Percentiles rank a stretch among this genome's conserved stretches.
These are phyloP conservation scores for Galerucella calmariensis DNA, from an alignment of 2,888 invertebrate genomes.

Conservation along the genomic window DNA sequence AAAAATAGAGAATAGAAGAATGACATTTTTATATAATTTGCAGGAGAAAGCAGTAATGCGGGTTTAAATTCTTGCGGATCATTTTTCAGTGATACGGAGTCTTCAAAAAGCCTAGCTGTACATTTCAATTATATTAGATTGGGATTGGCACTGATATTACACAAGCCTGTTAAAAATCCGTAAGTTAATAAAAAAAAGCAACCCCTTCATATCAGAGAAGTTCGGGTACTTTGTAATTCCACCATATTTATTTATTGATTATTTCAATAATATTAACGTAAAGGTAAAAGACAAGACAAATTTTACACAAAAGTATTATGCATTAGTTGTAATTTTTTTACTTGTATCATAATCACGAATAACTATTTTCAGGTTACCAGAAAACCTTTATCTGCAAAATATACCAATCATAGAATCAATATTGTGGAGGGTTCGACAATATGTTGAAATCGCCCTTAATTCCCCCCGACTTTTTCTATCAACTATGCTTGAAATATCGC, in stretches of 20 bases:
- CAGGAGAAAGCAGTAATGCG: slow-evolving; percentile 15
- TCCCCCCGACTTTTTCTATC: slow-evolving; percentile 66
- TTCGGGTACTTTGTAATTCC: too few species aligned
- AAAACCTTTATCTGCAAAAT: slow-evolving; percentile 81
- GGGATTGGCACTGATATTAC: slow-evolving; percentile 35
- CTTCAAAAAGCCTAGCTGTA: background rate
- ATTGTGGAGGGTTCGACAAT: slow-evolving; percentile 76
- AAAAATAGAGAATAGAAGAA: background rate
- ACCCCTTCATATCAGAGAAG: background rate
- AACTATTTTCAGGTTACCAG: slow-evolving; percentile 20
- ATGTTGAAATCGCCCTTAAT: slow-evolving; percentile 75
- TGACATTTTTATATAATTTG: slow-evolving; percentile 10
- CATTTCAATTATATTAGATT: slow-evolving; percentile 27
- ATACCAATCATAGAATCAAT: slow-evolving; percentile 79
- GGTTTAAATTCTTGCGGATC: slow-evolving; percentile 18
- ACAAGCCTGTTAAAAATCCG: slow-evolving; percentile 14
- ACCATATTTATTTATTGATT: too few species aligned
- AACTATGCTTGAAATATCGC: slow-evolving; percentile 68
- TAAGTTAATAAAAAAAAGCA: background rate
- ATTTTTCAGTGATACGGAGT: slow-evolving; percentile 18
- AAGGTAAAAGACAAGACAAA: background rate
- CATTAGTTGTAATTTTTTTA: too few species aligned
- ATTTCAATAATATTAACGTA: too few species aligned
- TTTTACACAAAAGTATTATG: background rate
- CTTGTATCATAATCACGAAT: too few species aligned